Base-by-base conservation (phyloP, 2,113 vertebrate genomes). In the Castor canadensis region DNA sequence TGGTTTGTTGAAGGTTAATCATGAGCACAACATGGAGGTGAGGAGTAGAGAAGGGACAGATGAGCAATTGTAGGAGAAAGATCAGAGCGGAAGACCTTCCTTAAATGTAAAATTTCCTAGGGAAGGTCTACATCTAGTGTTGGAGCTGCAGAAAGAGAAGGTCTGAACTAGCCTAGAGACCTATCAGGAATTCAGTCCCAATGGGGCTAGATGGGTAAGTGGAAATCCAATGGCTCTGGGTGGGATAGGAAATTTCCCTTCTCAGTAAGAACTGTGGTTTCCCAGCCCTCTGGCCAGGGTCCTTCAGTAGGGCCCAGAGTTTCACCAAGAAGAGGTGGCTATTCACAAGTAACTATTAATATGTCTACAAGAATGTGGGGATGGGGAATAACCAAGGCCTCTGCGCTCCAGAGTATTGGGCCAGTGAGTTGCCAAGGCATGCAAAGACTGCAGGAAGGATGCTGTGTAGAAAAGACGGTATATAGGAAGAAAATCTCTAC, bases 401-500 rank as follows among this genome's bases (percentile, higher is more conserved):
- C 1, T 28, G 6, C 40, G 20, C 28, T 49, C 43, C 38, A 72
- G 19, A 72, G 9, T 13, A 67, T 24, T 40, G 5, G 76, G 47
- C 56, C 72, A 58, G 3, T 40, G 54, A 82, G 64, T 71, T 5
- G 1, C 47, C 43, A 40, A 69, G 75, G 52, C 71, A n/a, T 38
- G 73, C 62, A 60, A 77, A 89, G 88, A 30, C 66, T 85, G 22
- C 64, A 96, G 95, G 88, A 97, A 93, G 60, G 82, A 84, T 54
- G 62, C 5, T 58, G 2, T 89, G 81, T 40, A 60, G 52, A 92
- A 76, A 95, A 89, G 92, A 79, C 3, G 60, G 67, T 64, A 60
- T 22, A 43, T 22, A 6, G 76, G 95, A 82, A 58, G 94, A 95
- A 93, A 75, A 84, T 89, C 43, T 62, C 49, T 72, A 62, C 16